phyloP scores from a whole-genome alignment of 2,113 vertebrate species.

The Zosterops lateralis region DNA sequence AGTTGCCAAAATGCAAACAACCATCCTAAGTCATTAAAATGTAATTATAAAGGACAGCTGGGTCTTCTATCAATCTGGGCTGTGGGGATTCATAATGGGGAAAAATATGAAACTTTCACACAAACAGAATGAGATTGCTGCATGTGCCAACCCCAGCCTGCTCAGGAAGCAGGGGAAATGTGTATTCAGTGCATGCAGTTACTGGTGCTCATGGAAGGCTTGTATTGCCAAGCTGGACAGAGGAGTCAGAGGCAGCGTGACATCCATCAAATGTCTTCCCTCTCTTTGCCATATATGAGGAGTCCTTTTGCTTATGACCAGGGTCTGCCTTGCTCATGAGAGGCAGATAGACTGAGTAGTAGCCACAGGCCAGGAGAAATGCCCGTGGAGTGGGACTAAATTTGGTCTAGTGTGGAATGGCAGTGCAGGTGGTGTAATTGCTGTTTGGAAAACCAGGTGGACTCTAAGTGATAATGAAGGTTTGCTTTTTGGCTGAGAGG shows the following conservation, averaged over 20 bases:
- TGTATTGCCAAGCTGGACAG: neutral
- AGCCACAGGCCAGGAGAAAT: neutral
- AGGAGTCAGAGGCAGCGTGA: neutral
- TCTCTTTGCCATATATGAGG: neutral
- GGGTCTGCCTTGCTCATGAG: neutral
- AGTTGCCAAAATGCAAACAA: constrained; percentile 68
- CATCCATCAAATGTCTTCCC: neutral
- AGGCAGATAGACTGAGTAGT: neutral
- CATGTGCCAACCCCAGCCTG: neutral
- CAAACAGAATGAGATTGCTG: neutral
- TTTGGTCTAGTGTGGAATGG: neutral
- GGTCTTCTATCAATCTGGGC: constrained; percentile 55
- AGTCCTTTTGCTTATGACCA: neutral
- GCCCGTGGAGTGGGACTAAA: neutral
- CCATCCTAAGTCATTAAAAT: constrained; percentile 65
- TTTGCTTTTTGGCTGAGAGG: neutral
- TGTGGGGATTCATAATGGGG: constrained; percentile 42
- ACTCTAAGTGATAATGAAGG: neutral
- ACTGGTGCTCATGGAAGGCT: neutral
- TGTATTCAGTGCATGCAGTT: neutral
- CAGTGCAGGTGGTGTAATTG: neutral
- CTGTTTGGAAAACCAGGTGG: neutral
- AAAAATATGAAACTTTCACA: constrained; percentile 48
- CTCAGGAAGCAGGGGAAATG: accelerated
- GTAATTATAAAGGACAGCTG: constrained; percentile 68